phyloP scores from a whole-genome alignment of 2,888 invertebrate species.

The Lepas anatifera region DNA sequence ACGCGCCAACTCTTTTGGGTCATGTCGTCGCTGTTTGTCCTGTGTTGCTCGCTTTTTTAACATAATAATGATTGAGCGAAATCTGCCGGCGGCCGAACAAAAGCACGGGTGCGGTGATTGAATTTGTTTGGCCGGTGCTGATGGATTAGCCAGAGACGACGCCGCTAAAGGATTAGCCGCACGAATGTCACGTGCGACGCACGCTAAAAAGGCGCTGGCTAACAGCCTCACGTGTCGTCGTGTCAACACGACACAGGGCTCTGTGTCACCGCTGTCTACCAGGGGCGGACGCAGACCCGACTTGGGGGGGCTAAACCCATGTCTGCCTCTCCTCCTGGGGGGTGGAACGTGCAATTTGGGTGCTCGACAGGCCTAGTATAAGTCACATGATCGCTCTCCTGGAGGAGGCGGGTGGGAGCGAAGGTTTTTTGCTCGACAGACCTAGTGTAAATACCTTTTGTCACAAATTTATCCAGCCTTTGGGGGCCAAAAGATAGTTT shows the following conservation, averaged over 20 bases:
- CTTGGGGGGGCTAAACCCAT: no score
- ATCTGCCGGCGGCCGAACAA: neutral
- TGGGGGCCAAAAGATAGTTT: no score
- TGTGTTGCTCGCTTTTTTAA: neutral
- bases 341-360: no score
- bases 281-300: no score
- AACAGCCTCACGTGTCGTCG: neutral
- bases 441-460: no score
- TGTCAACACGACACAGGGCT: neutral
- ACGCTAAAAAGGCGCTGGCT: neutral
- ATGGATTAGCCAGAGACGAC: neutral
- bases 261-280: no score
- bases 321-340: no score
- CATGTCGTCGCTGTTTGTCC: neutral
- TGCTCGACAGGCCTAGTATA: no score
- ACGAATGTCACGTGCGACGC: neutral
- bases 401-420: no score
- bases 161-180: neutral
- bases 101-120: neutral
- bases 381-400: no score
- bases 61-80: constrained; percentile 9
- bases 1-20: constrained; percentile 11
- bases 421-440: no score
- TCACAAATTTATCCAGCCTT: no score
- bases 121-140: constrained; percentile 1